Conservation (phyloP, 2,113 vertebrate species). For the Oenanthe oenanthe region DNA sequence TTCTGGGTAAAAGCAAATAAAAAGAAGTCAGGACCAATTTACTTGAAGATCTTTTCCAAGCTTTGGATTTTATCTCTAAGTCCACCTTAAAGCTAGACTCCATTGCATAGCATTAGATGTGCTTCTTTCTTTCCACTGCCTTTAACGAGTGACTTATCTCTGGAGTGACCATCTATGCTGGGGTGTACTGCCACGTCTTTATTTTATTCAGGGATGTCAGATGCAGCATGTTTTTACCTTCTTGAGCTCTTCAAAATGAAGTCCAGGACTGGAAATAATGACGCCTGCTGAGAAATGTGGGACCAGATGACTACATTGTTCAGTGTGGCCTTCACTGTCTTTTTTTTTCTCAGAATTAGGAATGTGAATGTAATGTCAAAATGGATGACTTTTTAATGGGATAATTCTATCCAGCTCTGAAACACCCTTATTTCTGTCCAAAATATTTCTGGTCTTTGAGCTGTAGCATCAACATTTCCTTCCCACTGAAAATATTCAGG, state of each 20-base stretch:
- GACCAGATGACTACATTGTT: not conserved
- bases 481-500: not conserved
- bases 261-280: not conserved
- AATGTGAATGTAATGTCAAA: fast-evolving
- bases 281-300: not conserved
- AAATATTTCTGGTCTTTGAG: not conserved
- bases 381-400: not conserved
- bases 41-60: not conserved
- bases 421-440: not conserved
- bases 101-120: not conserved
- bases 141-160: not conserved
- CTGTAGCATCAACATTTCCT: not conserved
- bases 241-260: not conserved
- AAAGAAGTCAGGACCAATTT: not conserved
- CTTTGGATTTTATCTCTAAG: not conserved
- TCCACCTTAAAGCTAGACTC: not conserved
- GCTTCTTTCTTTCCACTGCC: not conserved
- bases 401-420: not conserved
- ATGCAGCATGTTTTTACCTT: not conserved
- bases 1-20: not conserved
- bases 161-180: not conserved
- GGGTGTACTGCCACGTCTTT: not conserved
- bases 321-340: fast-evolving
- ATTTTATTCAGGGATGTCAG: not conserved
- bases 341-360: not conserved